A percentile compares a stretch with the other conserved stretches of the same genome.
phyloP scores from a whole-genome alignment of 2,797 vertebrate species.

The Lophotriccus pileatus region DNA sequence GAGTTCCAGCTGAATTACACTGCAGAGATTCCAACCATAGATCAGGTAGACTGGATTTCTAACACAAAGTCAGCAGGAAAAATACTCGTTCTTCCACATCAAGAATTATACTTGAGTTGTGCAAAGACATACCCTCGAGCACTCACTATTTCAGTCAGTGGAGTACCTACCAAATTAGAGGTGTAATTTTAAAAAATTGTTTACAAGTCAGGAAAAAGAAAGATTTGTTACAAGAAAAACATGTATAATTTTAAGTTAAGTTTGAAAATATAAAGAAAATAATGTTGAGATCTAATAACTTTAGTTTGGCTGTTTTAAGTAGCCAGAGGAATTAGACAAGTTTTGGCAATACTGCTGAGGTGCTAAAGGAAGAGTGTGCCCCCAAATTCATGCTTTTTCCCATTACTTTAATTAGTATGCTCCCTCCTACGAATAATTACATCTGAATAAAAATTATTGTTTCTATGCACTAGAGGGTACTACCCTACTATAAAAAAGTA shows the following conservation, averaged over 20 bases:
- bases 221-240: neutral
- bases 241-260: neutral
- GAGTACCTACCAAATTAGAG: neutral
- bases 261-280: neutral
- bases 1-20: neutral
- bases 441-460: neutral
- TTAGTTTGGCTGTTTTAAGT: neutral
- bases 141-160: neutral
- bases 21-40: neutral
- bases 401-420: neutral
- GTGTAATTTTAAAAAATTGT: neutral
- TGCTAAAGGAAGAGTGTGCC: neutral
- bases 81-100: neutral
- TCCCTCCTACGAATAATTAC: neutral
- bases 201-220: neutral
- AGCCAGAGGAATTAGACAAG: neutral
- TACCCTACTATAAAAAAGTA: neutral
- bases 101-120: neutral
- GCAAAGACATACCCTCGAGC: neutral
- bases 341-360: neutral
- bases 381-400: accelerated
- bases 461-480: conserved; percentile 62
- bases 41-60: neutral
- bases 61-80: neutral
- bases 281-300: neutral